Evolutionary conservation across 2,797 vertebrate genomes (phyloP).

Genomic region (Paedocypris micromegethes): DNA sequence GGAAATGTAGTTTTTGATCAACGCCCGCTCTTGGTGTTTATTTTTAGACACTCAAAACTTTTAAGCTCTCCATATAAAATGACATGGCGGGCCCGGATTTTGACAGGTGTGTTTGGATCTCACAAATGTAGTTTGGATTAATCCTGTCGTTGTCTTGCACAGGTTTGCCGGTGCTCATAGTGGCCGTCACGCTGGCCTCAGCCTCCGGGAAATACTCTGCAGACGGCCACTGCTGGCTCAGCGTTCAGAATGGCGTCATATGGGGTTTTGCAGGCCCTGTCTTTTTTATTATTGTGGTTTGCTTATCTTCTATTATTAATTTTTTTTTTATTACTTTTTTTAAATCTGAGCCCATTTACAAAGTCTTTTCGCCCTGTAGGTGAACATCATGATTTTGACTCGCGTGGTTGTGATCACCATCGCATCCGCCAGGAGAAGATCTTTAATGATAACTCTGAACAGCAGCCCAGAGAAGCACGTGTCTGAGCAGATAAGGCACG

Average conservation of each 20-base stretch:
- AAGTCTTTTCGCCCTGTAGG: conserved; percentile 53
- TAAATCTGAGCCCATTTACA: not conserved
- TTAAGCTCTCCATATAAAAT: no score
- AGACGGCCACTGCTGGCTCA: conserved; percentile 75
- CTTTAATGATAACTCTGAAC: conserved; percentile 69
- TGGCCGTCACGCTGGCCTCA: conserved; percentile 72
- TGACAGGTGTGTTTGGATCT: not conserved
- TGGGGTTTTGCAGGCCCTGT: conserved; percentile 79
- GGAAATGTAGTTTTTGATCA: no score
- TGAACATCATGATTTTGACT: conserved; percentile 71
- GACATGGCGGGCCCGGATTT: no score
- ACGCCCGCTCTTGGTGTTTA: no score
- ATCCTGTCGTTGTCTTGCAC: conserved; percentile 3
- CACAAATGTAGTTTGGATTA: not conserved
- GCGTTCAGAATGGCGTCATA: conserved; percentile 73
- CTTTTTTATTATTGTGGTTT: conserved; percentile 77
- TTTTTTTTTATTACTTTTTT: not conserved
- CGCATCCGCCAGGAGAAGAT: conserved; percentile 71
- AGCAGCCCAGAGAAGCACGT: conserved; percentile 65
- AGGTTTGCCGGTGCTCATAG: conserved; percentile 76
- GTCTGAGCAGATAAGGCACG: conserved; percentile 71
- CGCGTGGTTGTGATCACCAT: conserved; percentile 74
- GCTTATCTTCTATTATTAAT: not conserved
- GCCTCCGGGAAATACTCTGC: conserved; percentile 70
- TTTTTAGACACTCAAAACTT: no score